phyloP scores from a whole-genome alignment of 2,113 vertebrate species.

The Perca fluviatilis region DNA sequence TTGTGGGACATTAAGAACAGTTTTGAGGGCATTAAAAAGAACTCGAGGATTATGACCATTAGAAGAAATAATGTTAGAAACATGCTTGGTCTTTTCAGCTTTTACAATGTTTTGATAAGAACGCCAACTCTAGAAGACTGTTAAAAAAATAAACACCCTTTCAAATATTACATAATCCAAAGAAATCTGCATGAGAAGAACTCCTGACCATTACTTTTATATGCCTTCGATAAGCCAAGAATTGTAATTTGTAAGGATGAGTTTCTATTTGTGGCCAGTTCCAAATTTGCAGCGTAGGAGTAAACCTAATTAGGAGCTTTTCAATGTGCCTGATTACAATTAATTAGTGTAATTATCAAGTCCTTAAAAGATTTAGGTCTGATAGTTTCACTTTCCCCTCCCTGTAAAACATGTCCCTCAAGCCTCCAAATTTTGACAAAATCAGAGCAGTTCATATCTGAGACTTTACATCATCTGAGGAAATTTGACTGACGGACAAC shows the following conservation, averaged over 20 bases:
- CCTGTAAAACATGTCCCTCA: neutral
- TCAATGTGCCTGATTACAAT: neutral
- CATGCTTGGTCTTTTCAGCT: too few relatives aligned
- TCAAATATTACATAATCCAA: neutral
- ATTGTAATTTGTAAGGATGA: neutral
- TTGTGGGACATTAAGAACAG: too few relatives aligned
- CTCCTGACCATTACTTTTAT: neutral
- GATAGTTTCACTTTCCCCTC: neutral
- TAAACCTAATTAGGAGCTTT: neutral
- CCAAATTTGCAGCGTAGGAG: neutral
- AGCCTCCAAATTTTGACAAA: neutral
- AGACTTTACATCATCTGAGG: neutral
- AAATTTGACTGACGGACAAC: constrained; percentile 14
- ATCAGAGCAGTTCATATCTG: neutral
- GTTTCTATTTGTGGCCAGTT: constrained; percentile 14
- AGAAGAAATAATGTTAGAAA: too few relatives aligned
- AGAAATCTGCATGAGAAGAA: neutral
- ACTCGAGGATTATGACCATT: too few relatives aligned
- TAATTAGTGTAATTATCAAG: constrained; percentile 18
- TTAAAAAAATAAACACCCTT: neutral
- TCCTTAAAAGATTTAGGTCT: constrained; percentile 5
- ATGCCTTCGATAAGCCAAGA: neutral
- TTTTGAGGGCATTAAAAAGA: too few relatives aligned
- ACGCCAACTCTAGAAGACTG: too few relatives aligned
- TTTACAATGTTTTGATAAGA: too few relatives aligned